A percentile compares a stretch with the other conserved stretches of the same genome.
Evolutionary conservation across 2,888 invertebrate genomes (phyloP).

Genomic region (Stictocephala bisonia): DNA sequence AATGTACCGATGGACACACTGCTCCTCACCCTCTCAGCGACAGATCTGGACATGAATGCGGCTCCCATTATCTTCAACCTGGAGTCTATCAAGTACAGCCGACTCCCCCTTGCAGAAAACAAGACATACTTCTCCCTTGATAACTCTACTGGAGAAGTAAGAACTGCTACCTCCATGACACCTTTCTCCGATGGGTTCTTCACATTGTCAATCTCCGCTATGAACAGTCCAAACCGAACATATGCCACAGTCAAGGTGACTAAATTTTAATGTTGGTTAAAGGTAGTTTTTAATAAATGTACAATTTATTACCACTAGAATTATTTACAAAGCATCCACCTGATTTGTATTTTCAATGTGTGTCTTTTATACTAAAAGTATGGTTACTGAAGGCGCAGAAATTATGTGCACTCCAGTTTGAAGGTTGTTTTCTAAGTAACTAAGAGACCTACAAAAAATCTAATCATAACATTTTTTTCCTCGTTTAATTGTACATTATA

Average conservation of each 20-base stretch:
- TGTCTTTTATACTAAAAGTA: too few relatives aligned
- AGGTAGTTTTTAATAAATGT: too few relatives aligned
- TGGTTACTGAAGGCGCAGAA: too few relatives aligned
- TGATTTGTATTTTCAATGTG: too few relatives aligned
- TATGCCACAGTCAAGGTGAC: constrained; percentile 66
- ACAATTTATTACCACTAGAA: too few relatives aligned
- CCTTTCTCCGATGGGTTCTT: constrained; percentile 76
- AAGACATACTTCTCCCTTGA: constrained; percentile 69
- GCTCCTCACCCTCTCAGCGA: constrained; percentile 74
- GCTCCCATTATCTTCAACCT: constrained; percentile 73
- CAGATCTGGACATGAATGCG: constrained; percentile 76
- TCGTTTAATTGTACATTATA: too few relatives aligned
- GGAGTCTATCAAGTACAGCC: constrained; percentile 63
- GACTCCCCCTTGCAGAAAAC: constrained; percentile 25
- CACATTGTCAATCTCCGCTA: constrained; percentile 63
- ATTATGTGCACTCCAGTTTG: too few relatives aligned
- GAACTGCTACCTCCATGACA: constrained; percentile 74
- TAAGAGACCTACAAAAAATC: too few relatives aligned
- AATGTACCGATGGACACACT: constrained; percentile 80
- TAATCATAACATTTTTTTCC: too few relatives aligned
- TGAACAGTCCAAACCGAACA: constrained; percentile 60
- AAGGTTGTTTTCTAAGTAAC: too few relatives aligned
- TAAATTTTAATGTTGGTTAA: too few relatives aligned
- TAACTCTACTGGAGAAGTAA: constrained; percentile 76
- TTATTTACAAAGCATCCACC: too few relatives aligned